phyloP scores from a whole-genome alignment of 2,113 vertebrate species.

The Struthidea cinerea region DNA sequence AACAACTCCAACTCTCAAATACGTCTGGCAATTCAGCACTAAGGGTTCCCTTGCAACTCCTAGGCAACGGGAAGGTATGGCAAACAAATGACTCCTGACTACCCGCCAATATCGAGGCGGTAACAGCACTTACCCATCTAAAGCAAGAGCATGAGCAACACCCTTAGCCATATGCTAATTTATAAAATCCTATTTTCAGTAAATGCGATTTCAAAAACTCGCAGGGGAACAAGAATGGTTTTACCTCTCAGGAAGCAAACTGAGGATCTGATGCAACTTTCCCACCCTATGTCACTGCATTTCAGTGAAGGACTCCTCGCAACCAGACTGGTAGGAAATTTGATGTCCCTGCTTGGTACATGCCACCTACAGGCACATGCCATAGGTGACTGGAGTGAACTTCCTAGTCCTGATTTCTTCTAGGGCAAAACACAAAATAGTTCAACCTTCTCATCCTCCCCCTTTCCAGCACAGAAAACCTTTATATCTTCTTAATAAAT shows the following conservation, averaged over 20 bases:
- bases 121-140: neutral
- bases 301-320: neutral
- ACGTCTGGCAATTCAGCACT: neutral
- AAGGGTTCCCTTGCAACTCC: neutral
- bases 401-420: neutral
- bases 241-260: neutral
- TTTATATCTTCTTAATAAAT: neutral
- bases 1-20: neutral
- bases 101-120: accelerated
- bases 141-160: neutral
- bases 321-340: neutral
- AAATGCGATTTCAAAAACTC: neutral
- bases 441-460: neutral
- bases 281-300: accelerated
- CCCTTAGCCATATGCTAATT: neutral
- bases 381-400: neutral
- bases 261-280: neutral
- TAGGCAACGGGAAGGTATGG: accelerated
- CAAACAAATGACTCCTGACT: neutral
- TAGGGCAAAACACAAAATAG: neutral
- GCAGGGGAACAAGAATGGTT: neutral
- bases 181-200: neutral
- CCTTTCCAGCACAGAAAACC: neutral
- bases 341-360: neutral
- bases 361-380: neutral